These are phyloP conservation scores for Drosophila setifemur DNA, from an alignment of 1,140 invertebrate species.

Conservation along the genomic window DNA sequence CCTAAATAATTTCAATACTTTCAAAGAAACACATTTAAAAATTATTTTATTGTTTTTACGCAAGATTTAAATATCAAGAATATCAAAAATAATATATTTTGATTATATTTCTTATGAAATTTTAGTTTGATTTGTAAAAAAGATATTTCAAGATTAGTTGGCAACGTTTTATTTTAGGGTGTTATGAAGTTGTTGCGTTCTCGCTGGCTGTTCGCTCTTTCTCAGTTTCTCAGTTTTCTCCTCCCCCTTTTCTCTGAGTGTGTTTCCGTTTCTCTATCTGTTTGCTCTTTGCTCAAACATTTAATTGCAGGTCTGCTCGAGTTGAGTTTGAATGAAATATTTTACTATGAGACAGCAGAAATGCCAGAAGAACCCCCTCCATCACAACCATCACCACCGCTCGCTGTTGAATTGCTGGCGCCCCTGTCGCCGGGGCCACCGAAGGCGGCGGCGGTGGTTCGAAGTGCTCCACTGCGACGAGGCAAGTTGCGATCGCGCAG, in stretches of 20 bases:
- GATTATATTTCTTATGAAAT: no score
- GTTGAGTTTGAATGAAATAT: slow-evolving; percentile 63
- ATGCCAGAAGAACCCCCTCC: slow-evolving; percentile 24
- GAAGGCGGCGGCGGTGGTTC: not conserved
- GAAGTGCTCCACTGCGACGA: slow-evolving; percentile 31
- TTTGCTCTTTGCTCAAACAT: slow-evolving; percentile 55
- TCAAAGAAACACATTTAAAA: no score
- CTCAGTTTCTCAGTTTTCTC: slow-evolving; percentile 10
- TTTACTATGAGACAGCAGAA: slow-evolving; percentile 59
- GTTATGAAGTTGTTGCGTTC: slow-evolving; percentile 23
- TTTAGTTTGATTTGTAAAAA: no score
- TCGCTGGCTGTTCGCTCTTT: slow-evolving; percentile 15
- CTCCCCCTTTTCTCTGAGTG: slow-evolving; percentile 23
- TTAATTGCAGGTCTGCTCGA: slow-evolving; percentile 74
- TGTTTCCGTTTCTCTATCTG: slow-evolving; percentile 30
- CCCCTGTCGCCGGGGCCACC: not conserved
- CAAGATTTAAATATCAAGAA: no score
- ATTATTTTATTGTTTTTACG: no score
- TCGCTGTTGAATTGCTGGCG: not conserved
- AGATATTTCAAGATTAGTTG: no score
- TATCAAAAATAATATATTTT: no score
- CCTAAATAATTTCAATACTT: no score
- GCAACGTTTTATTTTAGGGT: slow-evolving; percentile 14
- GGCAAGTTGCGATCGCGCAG: slow-evolving; percentile 57
- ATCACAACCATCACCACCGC: slow-evolving; percentile 4